Percentiles rank a stretch among this genome's conserved stretches.
Conservation (phyloP, 1,140 invertebrate species). For the Eufriesea mexicana region DNA sequence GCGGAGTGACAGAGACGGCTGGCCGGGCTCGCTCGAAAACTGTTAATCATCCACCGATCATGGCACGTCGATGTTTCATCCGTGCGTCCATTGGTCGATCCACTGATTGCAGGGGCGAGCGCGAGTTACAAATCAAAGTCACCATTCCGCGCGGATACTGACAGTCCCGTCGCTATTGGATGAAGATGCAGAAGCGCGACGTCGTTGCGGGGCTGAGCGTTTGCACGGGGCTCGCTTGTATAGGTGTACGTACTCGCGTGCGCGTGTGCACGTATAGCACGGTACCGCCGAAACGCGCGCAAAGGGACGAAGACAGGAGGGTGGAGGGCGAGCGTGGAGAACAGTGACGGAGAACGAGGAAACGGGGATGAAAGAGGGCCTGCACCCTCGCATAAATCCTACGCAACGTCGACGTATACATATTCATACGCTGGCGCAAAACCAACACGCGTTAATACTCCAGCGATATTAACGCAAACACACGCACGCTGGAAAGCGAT, state of each 20-base stretch:
- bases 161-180: slow-evolving; percentile 22
- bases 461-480: slow-evolving; percentile 43
- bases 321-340: neutral
- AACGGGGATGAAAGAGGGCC: slow-evolving; percentile 18
- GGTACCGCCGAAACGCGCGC: neutral
- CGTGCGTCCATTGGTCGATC: slow-evolving; percentile 51
- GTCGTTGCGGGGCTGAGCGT: neutral
- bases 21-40: slow-evolving; percentile 30
- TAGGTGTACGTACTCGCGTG: too few species aligned
- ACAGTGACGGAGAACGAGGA: neutral
- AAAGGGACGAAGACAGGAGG: slow-evolving; percentile 3
- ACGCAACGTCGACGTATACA: slow-evolving; percentile 46
- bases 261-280: too few species aligned
- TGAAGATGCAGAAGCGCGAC: slow-evolving; percentile 41
- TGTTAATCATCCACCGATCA: slow-evolving; percentile 66
- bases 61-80: slow-evolving; percentile 45
- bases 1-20: neutral
- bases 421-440: slow-evolving; percentile 43
- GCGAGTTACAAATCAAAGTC: slow-evolving; percentile 69
- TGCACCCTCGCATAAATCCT: slow-evolving; percentile 38
- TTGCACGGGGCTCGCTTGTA: neutral
- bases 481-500: neutral
- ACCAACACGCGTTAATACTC: slow-evolving; percentile 43
- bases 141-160: slow-evolving; percentile 26
- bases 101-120: slow-evolving; percentile 54